Conservation (phyloP, 2,113 vertebrate genomes). For the Misgurnus anguillicaudatus region DNA sequence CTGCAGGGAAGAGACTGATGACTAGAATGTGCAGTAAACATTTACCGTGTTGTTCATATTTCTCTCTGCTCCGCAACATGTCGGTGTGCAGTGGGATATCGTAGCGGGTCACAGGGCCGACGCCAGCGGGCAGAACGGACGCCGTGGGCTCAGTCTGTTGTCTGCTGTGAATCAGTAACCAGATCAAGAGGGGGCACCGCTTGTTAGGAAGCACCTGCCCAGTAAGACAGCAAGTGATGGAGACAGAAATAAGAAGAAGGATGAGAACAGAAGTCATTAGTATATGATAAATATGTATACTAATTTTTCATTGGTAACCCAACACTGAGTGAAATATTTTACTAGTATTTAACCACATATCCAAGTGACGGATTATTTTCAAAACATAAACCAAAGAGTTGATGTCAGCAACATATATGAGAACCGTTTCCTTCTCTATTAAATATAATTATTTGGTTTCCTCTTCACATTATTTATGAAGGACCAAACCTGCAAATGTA, state of each 20-base stretch:
- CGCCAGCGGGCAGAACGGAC: slow-evolving; percentile 16
- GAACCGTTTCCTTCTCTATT: no score
- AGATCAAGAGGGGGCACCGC: slow-evolving; percentile 18
- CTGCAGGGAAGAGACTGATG: background rate
- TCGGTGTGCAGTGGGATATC: background rate
- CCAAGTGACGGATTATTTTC: no score
- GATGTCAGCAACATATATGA: no score
- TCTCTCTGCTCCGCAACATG: background rate
- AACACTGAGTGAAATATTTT: no score
- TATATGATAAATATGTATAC: no score
- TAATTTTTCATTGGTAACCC: no score
- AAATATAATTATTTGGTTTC: no score
- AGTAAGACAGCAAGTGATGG: background rate
- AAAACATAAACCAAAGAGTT: no score
- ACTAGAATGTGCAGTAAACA: background rate
- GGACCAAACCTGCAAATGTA: no score
- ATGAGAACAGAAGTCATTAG: background rate
- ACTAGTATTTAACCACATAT: no score
- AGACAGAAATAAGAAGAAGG: background rate
- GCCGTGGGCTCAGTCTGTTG: slow-evolving; percentile 32
- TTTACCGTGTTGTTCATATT: background rate
- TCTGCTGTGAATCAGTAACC: slow-evolving; percentile 40
- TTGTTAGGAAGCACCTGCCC: slow-evolving; percentile 44
- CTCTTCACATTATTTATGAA: no score
- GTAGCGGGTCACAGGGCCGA: slow-evolving; percentile 8